These are phyloP conservation scores for Syngnathus acus DNA, from an alignment of 2,797 vertebrate species.

Conservation along the genomic window DNA sequence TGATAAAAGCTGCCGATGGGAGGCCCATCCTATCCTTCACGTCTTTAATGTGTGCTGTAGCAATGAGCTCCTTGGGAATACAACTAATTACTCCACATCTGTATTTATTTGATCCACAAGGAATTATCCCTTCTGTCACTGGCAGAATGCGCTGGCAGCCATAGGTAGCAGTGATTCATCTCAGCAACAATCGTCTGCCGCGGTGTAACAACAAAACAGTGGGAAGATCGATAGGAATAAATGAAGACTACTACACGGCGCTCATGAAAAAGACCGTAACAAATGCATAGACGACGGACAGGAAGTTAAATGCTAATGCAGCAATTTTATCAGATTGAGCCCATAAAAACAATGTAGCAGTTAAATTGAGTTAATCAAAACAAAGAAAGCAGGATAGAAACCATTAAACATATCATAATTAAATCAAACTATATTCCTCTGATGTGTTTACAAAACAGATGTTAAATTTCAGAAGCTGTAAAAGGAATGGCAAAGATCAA, in stretches of 20 bases:
- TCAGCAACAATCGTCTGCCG: constrained; percentile 85
- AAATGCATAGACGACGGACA: constrained; percentile 27
- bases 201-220: constrained; percentile 81
- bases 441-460: constrained; percentile 38
- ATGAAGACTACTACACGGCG: constrained; percentile 60
- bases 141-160: constrained; percentile 87
- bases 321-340: constrained; percentile 14
- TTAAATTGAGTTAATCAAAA: constrained; percentile 40
- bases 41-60: constrained; percentile 85
- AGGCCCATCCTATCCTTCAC: constrained; percentile 86
- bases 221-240: constrained; percentile 85
- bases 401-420: constrained; percentile 33
- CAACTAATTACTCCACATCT: constrained; percentile 99
- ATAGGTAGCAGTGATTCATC: constrained; percentile 91
- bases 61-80: constrained; percentile 96
- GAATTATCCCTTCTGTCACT: constrained; percentile 99
- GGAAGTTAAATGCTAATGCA: constrained; percentile 29
- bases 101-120: constrained; percentile 99
- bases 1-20: constrained; percentile 96
- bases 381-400: constrained; percentile 19
- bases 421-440: constrained; percentile 26
- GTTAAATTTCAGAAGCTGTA: constrained; percentile 27
- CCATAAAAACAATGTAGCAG: constrained; percentile 25
- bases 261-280: constrained; percentile 31
- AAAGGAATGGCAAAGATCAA: constrained; percentile 11